A percentile compares a stretch with the other conserved stretches of the same genome.
These are phyloP conservation scores for Spilogale gracilis DNA, from an alignment of 2,113 vertebrate species.

Conservation along the genomic window DNA sequence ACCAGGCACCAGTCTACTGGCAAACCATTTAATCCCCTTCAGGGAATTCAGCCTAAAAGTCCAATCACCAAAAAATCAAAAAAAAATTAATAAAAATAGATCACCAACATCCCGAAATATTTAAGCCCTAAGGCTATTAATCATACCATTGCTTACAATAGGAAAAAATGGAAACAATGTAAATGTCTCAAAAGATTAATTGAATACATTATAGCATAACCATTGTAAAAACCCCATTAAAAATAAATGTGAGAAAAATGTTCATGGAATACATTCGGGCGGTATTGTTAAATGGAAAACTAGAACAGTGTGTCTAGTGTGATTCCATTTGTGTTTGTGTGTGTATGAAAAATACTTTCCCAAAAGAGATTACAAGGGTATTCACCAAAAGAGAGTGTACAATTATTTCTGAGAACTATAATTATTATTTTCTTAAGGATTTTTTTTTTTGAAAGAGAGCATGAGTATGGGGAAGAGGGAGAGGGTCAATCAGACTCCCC, in stretches of 20 bases:
- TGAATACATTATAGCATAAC: constrained; percentile 15
- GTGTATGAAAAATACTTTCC: not conserved
- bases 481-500: not conserved
- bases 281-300: not conserved
- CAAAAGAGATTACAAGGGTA: not conserved
- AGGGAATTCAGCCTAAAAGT: constrained; percentile 37
- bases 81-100: not conserved
- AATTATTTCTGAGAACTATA: not conserved
- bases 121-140: not conserved
- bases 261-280: constrained; percentile 17
- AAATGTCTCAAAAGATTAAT: constrained; percentile 50
- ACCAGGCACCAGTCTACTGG: not conserved
- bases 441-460: not conserved
- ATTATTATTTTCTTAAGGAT: not conserved
- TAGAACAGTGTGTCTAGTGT: not conserved
- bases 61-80: not conserved
- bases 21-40: not conserved
- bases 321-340: not conserved
- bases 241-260: constrained; percentile 33
- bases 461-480: not conserved
- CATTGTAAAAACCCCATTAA: not conserved
- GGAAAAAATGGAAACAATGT: constrained; percentile 24
- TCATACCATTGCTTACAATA: not conserved
- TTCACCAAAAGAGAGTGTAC: constrained; percentile 25
- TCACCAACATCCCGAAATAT: not conserved